phyloP scores from a whole-genome alignment of 2,797 vertebrate genomes.

The Menidia menidia region DNA sequence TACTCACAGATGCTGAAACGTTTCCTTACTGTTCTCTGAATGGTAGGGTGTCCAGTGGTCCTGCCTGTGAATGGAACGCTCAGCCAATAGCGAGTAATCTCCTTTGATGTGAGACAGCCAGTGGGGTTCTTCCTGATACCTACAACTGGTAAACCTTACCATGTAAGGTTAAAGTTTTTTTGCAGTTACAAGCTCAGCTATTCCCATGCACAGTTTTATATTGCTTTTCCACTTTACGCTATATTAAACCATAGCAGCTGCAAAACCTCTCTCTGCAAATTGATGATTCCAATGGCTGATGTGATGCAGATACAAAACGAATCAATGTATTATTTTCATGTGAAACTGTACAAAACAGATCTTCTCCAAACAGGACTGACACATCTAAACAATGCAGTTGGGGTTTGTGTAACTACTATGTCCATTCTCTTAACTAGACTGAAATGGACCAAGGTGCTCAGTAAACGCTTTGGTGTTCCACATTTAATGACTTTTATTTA shows the following conservation, averaged over 20 bases:
- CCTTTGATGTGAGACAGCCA: conserved; percentile 40
- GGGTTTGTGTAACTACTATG: too few species aligned
- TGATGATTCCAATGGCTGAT: too few species aligned
- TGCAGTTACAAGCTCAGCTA: conserved; percentile 8
- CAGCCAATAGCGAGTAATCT: conserved; percentile 54
- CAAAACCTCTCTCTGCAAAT: background rate
- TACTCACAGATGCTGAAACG: conserved; percentile 10
- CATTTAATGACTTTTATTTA: too few species aligned
- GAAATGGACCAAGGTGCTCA: too few species aligned
- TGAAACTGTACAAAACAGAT: too few species aligned
- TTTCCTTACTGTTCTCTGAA: conserved; percentile 22
- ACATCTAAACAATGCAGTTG: too few species aligned
- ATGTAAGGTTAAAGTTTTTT: conserved; percentile 31
- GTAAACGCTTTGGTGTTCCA: too few species aligned
- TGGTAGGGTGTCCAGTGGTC: conserved; percentile 38
- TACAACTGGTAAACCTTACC: conserved; percentile 44
- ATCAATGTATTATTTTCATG: too few species aligned
- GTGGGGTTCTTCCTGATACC: conserved; percentile 49
- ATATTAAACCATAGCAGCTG: conserved; percentile 1
- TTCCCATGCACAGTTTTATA: conserved; percentile 6
- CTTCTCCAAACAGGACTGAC: too few species aligned
- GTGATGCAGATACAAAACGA: too few species aligned
- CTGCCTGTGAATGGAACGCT: conserved; percentile 55
- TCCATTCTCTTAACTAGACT: too few species aligned
- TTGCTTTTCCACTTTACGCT: background rate